Base-by-base conservation (phyloP, 1,140 invertebrate species). In the Archivesica marissinica region DNA sequence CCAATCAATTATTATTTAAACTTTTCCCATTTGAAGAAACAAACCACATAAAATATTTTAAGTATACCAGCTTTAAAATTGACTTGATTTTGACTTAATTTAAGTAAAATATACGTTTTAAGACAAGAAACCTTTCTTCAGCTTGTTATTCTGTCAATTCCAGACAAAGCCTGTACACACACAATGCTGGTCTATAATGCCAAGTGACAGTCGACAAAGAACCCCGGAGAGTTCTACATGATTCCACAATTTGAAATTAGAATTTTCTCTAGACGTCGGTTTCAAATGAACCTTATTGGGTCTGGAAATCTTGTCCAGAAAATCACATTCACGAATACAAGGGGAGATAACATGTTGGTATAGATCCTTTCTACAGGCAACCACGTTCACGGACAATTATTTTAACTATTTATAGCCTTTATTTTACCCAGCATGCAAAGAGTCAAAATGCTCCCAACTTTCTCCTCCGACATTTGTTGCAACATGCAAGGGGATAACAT, bases 191-290 rank as follows among this genome's bases (percentile, higher is more conserved):
- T 50, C 44, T 50, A 20, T 72, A 72, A 72, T 72, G 39, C 50
- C 17, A 47, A 52, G 41, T 72, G 68, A 72, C 68, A 72, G 39
- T 44, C 50, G 50, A 72, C 68, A 72, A 47, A 44, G 68, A 44
- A 6, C 9, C 68, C 33, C 25, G 13, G 25, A 72, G 4, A 50
- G 25, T 25, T 50, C 41, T 72, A 72, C 68, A 72, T 72, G 68
- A 72, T 72, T 72, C 28, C 9, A 25, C 68, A 72, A 72, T 72
- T 72, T 72, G 68, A 47, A 72, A 72, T 72, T 72, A 30, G 68
- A 50, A 72, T 47, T 56, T 72, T 72, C 44, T 30, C 41, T 44
- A 52, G 38, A 23, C 66, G 11, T 1, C 17, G 38, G 47, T 72
- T 28, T 41, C 15, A 17, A 50, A 47, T 72, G 68, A 72, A 72